phyloP scores from a whole-genome alignment of 2,797 vertebrate species.

The Aratinga solstitialis region DNA sequence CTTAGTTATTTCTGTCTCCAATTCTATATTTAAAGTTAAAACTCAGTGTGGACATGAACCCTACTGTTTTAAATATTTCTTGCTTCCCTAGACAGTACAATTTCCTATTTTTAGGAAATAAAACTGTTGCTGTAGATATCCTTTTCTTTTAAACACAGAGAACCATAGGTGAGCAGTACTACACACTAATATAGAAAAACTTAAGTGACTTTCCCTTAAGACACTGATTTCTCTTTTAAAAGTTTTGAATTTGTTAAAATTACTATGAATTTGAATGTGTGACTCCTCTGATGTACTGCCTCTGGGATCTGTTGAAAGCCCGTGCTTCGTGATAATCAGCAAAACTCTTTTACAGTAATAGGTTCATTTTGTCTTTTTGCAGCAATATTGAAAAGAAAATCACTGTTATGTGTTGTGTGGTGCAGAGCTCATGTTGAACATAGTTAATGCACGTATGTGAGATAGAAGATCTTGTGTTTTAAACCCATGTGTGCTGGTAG shows the following conservation, averaged over 20 bases:
- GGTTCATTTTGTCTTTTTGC: not conserved
- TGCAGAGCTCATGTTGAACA: not conserved
- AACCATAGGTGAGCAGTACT: not conserved
- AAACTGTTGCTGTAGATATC: not conserved
- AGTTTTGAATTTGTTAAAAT: not conserved
- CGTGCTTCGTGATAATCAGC: not conserved
- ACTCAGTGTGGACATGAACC: not conserved
- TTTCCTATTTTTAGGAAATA: not conserved
- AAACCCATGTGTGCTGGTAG: not conserved
- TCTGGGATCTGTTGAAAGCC: not conserved
- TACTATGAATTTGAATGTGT: not conserved
- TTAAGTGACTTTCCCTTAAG: not conserved
- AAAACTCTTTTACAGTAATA: not conserved
- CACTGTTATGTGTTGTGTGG: rapidly evolving
- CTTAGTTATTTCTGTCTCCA: not conserved
- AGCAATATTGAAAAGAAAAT: not conserved
- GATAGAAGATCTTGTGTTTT: not conserved
- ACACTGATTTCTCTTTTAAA: not conserved
- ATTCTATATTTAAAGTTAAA: not conserved
- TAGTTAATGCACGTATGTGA: not conserved
- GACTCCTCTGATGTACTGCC: not conserved
- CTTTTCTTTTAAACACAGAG: not conserved
- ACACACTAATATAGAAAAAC: not conserved
- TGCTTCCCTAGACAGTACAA: not conserved
- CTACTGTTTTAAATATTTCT: not conserved